phyloP scores from a whole-genome alignment of 2,113 vertebrate genomes.

The Chlorodrepanis virens region DNA sequence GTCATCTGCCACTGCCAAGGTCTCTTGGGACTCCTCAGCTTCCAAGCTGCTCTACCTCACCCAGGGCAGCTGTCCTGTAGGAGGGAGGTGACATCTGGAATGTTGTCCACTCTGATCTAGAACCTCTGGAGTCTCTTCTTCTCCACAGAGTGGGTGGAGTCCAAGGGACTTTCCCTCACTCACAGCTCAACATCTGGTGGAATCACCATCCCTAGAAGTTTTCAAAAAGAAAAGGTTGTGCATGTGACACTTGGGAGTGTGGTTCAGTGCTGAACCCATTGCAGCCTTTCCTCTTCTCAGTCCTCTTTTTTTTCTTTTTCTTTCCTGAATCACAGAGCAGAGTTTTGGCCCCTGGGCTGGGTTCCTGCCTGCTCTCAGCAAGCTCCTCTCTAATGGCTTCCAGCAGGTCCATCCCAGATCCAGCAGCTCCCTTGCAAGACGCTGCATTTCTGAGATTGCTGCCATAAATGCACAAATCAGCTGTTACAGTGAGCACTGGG shows the following conservation, averaged over 20 bases:
- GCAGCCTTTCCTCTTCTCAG: background rate
- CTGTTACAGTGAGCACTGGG: rapidly evolving
- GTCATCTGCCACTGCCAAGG: background rate
- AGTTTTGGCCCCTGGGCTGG: background rate
- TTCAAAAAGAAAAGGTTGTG: background rate
- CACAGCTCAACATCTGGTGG: background rate
- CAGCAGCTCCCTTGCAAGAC: rapidly evolving
- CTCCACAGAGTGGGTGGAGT: background rate
- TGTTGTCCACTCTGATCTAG: background rate
- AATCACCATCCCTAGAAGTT: background rate
- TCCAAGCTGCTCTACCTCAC: background rate
- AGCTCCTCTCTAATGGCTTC: background rate
- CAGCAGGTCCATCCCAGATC: background rate
- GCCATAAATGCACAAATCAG: background rate
- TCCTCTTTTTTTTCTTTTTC: background rate
- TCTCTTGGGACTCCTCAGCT: background rate
- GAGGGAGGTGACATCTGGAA: background rate
- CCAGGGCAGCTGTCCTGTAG: background rate
- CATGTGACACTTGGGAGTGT: background rate
- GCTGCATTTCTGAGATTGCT: background rate
- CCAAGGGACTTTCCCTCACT: background rate
- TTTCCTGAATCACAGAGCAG: background rate
- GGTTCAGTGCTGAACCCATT: background rate
- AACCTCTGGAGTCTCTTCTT: background rate
- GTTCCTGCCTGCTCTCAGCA: background rate